Base-by-base conservation (phyloP, 64 coral and sea anemone species). In the Trachythela sp. region DNA sequence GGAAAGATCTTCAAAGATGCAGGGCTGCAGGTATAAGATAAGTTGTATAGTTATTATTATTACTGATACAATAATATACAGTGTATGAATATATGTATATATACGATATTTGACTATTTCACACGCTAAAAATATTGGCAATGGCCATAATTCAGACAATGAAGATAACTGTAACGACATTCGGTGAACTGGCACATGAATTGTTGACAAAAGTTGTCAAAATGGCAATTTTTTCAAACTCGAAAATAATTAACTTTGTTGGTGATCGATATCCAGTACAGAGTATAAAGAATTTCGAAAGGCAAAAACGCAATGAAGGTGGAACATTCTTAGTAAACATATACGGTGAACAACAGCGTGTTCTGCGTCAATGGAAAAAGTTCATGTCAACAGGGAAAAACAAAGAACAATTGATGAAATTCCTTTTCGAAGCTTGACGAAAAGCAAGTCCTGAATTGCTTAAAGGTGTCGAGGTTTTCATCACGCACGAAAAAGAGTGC, bases 261-360 rank as follows among this genome's bases (percentile, higher is more conserved):
- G 42, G 85, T 40, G 42, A 86, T 30, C 37, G 48, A 27, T 86
- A 86, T 54, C 85, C 85, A 51, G 32, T 42, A 48, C 85, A 86
- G 13, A 86, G 85, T 54, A 86, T 86, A 22, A 86, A 86, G 30
- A 86, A 86, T 29, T 13, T 86, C 8, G 48, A 86, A 54, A 86
- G 85, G 48, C n/a, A 15, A 86, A 86, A 86, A 86, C 30, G 85
- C 29, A 42, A 42, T 54, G 85, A 86, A 54, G 85, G 50, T 54
- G 50, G 84, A 41, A 11, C 83, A 42, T 45, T 84, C 83, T 39
- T 84, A 34, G 38, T 84, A 13, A 39, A 84, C 14, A 84, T 84
- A 20, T 84, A 84, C 43, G 39, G 83, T 84, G 36, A 84, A 42
- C 83, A 84, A 45, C 83, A 84, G 43, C 83, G n/a, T 84, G 38